Conservation (phyloP, 2,888 invertebrate genomes). For the Galerucella pusilla region DNA sequence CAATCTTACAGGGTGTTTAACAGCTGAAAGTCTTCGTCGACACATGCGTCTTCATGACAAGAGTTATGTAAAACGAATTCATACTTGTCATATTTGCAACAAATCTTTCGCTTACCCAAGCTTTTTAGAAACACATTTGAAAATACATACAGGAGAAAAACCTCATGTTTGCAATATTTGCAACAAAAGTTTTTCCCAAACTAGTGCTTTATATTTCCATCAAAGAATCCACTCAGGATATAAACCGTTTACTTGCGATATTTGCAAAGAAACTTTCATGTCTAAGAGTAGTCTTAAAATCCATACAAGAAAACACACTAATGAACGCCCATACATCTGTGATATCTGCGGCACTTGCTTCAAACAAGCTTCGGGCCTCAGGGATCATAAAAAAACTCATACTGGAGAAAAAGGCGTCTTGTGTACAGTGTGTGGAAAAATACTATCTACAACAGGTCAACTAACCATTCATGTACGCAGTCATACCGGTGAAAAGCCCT, state of each 20-base stretch:
- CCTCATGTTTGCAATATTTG: not conserved
- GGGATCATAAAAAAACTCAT: not conserved
- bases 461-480: slow-evolving; percentile 47
- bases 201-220: not conserved
- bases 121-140: not conserved
- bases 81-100: not conserved
- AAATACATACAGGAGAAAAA: not conserved
- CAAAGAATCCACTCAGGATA: slow-evolving; percentile 21
- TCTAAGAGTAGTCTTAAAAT: slow-evolving; percentile 62
- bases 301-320: slow-evolving; percentile 56
- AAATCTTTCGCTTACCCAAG: not conserved
- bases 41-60: too few relatives aligned
- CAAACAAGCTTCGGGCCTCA: too few relatives aligned
- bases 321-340: too few relatives aligned
- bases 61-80: too few relatives aligned
- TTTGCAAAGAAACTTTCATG: slow-evolving; percentile 61
- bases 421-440: not conserved
- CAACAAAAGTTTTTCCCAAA: not conserved
- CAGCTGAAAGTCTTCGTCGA: too few relatives aligned
- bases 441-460: slow-evolving; percentile 14
- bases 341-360: too few relatives aligned
- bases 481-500: slow-evolving; percentile 60
- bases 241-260: slow-evolving; percentile 56
- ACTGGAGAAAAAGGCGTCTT: not conserved
- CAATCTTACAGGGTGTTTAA: not conserved